Evolutionary conservation across 2,797 vertebrate genomes (phyloP).

Genomic region (Mus spretus): DNA sequence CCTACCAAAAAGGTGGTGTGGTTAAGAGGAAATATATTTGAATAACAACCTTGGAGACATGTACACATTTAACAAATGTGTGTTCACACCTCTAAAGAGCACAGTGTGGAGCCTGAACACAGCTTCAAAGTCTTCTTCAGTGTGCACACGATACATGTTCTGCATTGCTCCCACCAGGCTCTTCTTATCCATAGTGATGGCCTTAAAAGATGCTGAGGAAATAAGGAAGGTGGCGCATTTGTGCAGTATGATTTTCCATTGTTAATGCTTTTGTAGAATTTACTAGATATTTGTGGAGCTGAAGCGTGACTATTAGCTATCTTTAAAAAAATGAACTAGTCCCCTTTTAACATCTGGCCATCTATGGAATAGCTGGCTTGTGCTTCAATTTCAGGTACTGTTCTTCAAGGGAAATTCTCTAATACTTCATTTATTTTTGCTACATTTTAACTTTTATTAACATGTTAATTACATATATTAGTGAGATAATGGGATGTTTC

Average conservation of each 20-base stretch:
- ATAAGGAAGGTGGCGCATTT: neutral
- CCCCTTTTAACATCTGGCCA: neutral
- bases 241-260: neutral
- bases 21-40: neutral
- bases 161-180: neutral
- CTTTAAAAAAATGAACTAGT: neutral
- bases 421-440: constrained; percentile 2
- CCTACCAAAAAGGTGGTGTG: neutral
- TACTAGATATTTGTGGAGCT: neutral
- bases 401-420: neutral
- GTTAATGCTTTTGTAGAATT: neutral
- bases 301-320: neutral
- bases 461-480: neutral
- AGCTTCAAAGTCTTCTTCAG: neutral
- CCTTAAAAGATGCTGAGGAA: neutral
- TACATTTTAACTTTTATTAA: neutral
- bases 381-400: neutral
- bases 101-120: neutral
- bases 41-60: neutral
- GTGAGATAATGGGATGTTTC: neutral
- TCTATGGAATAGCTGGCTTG: neutral
- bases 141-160: neutral
- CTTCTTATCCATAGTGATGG: neutral
- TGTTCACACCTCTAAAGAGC: neutral
- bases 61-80: neutral